phyloP scores from a whole-genome alignment of 2,113 vertebrate genomes.

The Apodemus speciosus region DNA sequence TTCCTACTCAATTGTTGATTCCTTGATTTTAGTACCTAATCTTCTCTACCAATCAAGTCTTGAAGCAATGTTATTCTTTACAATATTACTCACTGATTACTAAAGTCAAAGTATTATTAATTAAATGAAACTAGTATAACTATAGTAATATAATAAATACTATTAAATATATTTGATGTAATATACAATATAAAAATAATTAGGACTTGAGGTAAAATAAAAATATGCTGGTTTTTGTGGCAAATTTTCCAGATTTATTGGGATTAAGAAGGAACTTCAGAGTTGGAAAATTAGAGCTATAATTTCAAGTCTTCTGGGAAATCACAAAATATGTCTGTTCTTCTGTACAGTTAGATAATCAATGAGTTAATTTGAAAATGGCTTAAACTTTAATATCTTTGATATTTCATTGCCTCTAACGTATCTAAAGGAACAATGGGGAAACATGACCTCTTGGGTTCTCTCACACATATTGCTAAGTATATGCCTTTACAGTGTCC shows the following conservation, averaged over 20 bases:
- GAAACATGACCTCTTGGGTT: background rate
- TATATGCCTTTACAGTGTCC: background rate
- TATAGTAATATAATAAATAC: background rate
- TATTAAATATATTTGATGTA: background rate
- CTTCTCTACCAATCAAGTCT: background rate
- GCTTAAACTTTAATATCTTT: background rate
- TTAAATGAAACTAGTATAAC: background rate
- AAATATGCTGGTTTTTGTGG: background rate
- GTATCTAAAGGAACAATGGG: background rate
- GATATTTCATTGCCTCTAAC: background rate
- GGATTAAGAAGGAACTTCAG: background rate
- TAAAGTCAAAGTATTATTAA: background rate
- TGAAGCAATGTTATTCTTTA: background rate
- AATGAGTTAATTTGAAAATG: background rate
- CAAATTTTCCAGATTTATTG: background rate
- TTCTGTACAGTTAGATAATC: background rate
- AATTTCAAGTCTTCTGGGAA: background rate
- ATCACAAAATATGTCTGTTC: conserved; percentile 5
- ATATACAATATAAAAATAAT: background rate
- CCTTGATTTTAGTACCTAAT: background rate
- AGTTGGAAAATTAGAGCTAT: background rate
- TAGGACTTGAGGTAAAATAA: background rate
- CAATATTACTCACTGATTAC: background rate
- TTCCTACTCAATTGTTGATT: conserved; percentile 14
- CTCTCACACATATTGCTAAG: background rate